Base-by-base conservation (phyloP, 2,113 vertebrate genomes). In the Coryphaenoides rupestris region DNA sequence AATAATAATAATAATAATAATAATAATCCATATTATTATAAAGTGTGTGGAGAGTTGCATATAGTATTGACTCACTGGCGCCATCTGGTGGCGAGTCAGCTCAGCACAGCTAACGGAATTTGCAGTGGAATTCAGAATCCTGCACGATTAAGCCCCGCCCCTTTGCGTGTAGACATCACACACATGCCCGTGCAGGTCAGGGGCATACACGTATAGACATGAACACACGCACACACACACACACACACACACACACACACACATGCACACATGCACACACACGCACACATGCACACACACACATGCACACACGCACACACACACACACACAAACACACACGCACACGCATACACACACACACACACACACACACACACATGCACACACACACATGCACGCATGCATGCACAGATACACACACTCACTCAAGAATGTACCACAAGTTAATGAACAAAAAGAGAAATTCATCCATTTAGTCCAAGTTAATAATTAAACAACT, bases 251-350 rank as follows among this genome's bases (percentile, higher is more conserved):
- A 55, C 19, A 56, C 63, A 3, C 15, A 65, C 14, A 52, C 17
- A 21, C 46, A 23, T 6, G 19, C 22, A n/a, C 50, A n/a, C 58
- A 45, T 16, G 12, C 58, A 45, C 58, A 58, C 56, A 58, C 56
- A 58, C 56, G 16, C 56, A 58, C 56, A 26, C 22, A 26, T 23
- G 26, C 56, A 58, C 56, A 58, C 56, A 58, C 56, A 1, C 56
- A 58, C 56, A 58, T 22, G 26, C 56, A 58, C 21, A 23, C 56
- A 58, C 56, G 26, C 56, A 58, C 56, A 58, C 56, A 58, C 56
- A 52, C 45, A n/a, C n/a, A n/a, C n/a, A n/a, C n/a, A n/a, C n/a
- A n/a, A n/a, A n/a, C n/a, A n/a, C n/a, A n/a, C n/a, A 49, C 45
- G 23, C 60, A 61, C 59, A 61, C 33, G n/a, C 49, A 52, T 17